Evolutionary conservation across 2,797 vertebrate genomes (phyloP), one percentile per base, ranked within the genome.

Genomic region (Fistularia commersonii): DNA sequence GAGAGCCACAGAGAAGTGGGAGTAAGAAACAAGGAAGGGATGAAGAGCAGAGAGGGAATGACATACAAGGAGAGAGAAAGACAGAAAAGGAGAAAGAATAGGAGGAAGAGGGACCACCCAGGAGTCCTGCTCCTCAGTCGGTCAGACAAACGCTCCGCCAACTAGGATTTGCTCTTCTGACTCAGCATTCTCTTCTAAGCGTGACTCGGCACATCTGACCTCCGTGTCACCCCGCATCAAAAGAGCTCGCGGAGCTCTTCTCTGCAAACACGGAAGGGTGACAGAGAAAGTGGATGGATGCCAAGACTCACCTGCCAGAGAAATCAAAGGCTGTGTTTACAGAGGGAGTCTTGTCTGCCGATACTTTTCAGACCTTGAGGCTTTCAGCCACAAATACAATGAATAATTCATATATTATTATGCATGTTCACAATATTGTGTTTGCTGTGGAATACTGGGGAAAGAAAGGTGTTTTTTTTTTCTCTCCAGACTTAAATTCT

Each of bases 91-190:
- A 85, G 79, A 81, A 45, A 50, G 48, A 15, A 32, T 41, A 48
- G 62, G 43, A 55, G 43, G 54, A 40, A 32, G 48, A 31, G 55
- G 79, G 95, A 95, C 94, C 96, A 96, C 96, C 95, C 93, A 94
- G 72, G 75, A 86, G 70, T 84, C 52, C 38, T 33, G 53, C 61
- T 72, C 54, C 62, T 76, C 66, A 70, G 68, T 64, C 47, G 65
- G 13, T 47, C 42, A 64, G 54, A 42, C 53, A 52, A 44, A 55
- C 72, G 15, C 15, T 13, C 43, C 40, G 57, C 61, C 58, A 58
- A 32, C 45, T 54, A 61, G 43, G 51, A 57, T 72, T 70, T 57
- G 54, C 74, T 72, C 50, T 49, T 45, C 44, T 61, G 58, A 65
- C 37, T 50, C 54, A 45, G 56, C 54, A 50, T 45, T 48, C 45